A percentile compares a stretch with the other conserved stretches of the same genome.
Conservation (phyloP, 2,797 vertebrate genomes). For the Alosa sapidissima region DNA sequence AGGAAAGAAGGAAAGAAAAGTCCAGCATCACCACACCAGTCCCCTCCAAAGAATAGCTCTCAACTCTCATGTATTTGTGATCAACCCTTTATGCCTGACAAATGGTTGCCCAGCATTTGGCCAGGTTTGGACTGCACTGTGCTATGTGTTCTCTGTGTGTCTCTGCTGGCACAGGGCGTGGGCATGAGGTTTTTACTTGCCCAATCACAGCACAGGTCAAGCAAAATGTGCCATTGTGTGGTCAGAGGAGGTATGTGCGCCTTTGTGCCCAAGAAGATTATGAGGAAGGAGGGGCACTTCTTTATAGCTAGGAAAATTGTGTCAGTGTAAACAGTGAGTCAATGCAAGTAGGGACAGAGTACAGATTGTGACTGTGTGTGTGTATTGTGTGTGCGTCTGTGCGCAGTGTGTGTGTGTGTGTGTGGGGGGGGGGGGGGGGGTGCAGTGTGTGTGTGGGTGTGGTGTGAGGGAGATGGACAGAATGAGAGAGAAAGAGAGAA, state of each 20-base stretch:
- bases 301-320: constrained; percentile 58
- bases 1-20: constrained; percentile 29
- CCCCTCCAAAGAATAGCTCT: constrained; percentile 5
- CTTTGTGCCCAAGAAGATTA: constrained; percentile 63
- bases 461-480: background rate
- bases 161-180: constrained; percentile 59
- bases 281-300: constrained; percentile 66
- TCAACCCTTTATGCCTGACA: constrained; percentile 44
- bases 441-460: background rate
- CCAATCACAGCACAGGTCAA: constrained; percentile 57
- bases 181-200: constrained; percentile 52
- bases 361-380: constrained; percentile 2
- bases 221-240: constrained; percentile 58
- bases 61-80: constrained; percentile 26
- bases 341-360: constrained; percentile 45
- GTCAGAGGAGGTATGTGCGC: constrained; percentile 58
- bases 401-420: constrained; percentile 27
- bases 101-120: constrained; percentile 40
- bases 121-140: constrained; percentile 25
- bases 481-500: background rate
- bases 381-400: constrained; percentile 10
- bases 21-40: constrained; percentile 29
- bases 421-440: background rate
- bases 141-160: constrained; percentile 38
- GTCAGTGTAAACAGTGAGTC: constrained; percentile 65